Evolutionary conservation across 2,888 invertebrate genomes (phyloP), one percentile per base, ranked within the genome.

Genomic region (Terebella lapidaria): DNA sequence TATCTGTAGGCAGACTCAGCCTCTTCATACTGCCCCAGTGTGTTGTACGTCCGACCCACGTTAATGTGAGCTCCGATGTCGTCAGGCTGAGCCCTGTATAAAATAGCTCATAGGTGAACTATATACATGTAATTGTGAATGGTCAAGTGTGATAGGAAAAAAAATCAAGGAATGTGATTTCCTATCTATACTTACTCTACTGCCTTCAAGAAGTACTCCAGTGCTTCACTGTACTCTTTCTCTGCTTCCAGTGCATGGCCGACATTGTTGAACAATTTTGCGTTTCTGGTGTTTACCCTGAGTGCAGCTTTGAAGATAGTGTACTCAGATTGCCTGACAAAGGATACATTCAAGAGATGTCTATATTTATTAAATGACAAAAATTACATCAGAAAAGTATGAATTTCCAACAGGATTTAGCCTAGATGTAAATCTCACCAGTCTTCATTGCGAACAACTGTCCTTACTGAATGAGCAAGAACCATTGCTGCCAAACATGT

Each of bases 41-140:
- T 92, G 81, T 93, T 94, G 81, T 90, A 93, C 0, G 95, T 94
- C 65, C 96, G 85, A 18, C 95, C 96, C 2, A 96, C 95, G 82
- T 96, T 96, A 71, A 96, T 95, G 79, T 95, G 94, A 3, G 95
- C 94, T 0, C 95, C 95, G 53, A 95, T 92, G 79, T 96, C 95
- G 78, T 95, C 95, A 18, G 90, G 89, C 81, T 96, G 96, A 5
- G 95, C 94, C 75, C 87, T 85, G 71, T 26, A 20, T 24, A 10
- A 35, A 35, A 15, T 35, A 18, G 35, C n/a, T n/a, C n/a, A n/a
- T n/a, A n/a, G n/a, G n/a, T n/a, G n/a, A n/a, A n/a, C n/a, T n/a
- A n/a, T n/a, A n/a, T n/a, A n/a, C n/a, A n/a, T n/a, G n/a, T n/a
- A n/a, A n/a, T n/a, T n/a, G n/a, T n/a, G n/a, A n/a, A n/a, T n/a